Percentiles rank a stretch among this genome's conserved stretches.
These are phyloP conservation scores for Eristalinus aeneus DNA, from an alignment of 2,888 invertebrate species.

Conservation along the genomic window DNA sequence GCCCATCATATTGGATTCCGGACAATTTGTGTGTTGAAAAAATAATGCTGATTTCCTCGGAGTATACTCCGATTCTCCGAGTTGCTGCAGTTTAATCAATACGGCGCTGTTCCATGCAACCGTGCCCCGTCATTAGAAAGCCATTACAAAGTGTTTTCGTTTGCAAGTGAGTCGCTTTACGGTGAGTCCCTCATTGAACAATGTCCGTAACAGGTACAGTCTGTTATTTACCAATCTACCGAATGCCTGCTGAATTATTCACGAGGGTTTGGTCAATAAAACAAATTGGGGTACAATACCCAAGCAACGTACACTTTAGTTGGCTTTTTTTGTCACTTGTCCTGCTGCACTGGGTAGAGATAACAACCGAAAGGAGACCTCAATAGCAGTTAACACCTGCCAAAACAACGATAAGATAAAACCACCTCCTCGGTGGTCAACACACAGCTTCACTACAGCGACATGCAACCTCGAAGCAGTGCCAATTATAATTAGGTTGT, in stretches of 20 bases:
- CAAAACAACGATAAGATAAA: neutral
- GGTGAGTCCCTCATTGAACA: neutral
- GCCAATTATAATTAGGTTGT: conserved; percentile 8
- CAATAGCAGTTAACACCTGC: neutral
- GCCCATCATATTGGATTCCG: too few species aligned
- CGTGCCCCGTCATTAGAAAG: neutral
- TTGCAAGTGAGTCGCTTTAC: neutral
- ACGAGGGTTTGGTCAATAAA: neutral
- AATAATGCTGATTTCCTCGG: neutral
- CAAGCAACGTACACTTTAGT: neutral
- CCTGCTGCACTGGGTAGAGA: neutral
- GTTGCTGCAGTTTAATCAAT: neutral
- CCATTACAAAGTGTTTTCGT: neutral
- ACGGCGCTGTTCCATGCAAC: neutral
- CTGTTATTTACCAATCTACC: neutral
- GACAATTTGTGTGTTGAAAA: neutral
- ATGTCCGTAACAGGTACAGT: neutral
- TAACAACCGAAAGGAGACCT: conserved; percentile 8
- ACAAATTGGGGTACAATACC: neutral
- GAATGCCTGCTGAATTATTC: neutral
- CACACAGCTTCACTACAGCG: neutral
- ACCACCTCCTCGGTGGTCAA: neutral
- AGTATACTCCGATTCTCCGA: neutral
- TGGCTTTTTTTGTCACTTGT: too few species aligned
- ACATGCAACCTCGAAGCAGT: neutral